Evolutionary conservation across 2,113 vertebrate genomes (phyloP).

Genomic region (Leptodactylus fuscus): DNA sequence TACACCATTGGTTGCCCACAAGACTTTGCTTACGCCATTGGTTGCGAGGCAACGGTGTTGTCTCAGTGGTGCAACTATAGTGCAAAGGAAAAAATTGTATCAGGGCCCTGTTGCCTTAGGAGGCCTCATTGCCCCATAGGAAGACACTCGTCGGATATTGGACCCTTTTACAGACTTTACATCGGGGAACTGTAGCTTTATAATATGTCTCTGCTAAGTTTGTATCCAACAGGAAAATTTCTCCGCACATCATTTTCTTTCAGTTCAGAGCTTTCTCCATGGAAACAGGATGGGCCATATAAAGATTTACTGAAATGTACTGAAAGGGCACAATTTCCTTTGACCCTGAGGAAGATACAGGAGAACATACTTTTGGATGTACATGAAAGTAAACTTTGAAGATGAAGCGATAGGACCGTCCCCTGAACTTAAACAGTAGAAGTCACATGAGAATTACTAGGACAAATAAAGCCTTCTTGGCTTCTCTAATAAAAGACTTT

Average conservation of each 20-base stretch:
- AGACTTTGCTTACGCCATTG: no score
- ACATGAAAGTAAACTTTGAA: conserved; percentile 26
- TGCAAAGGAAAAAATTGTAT: no score
- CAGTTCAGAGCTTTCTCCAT: not conserved
- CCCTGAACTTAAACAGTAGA: conserved; percentile 26
- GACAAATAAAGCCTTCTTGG: conserved; percentile 37
- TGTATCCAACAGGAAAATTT: not conserved
- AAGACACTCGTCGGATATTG: no score
- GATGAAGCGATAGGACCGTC: not conserved
- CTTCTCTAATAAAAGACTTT: conserved; percentile 28
- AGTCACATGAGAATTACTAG: conserved; percentile 23
- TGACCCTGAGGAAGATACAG: not conserved
- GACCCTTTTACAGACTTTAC: not conserved
- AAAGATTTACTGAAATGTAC: conserved; percentile 6
- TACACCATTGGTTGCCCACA: no score
- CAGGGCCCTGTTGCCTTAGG: no score
- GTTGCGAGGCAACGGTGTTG: no score
- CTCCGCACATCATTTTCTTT: not conserved
- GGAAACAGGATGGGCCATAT: not conserved
- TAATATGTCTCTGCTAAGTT: not conserved
- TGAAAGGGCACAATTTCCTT: conserved; percentile 19
- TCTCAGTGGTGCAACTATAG: not conserved
- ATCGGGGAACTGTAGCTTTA: not conserved
- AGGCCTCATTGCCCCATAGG: no score
- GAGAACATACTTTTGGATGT: conserved; percentile 28